Conservation (phyloP, 1,140 invertebrate species). For the Brachystomella parvula region DNA sequence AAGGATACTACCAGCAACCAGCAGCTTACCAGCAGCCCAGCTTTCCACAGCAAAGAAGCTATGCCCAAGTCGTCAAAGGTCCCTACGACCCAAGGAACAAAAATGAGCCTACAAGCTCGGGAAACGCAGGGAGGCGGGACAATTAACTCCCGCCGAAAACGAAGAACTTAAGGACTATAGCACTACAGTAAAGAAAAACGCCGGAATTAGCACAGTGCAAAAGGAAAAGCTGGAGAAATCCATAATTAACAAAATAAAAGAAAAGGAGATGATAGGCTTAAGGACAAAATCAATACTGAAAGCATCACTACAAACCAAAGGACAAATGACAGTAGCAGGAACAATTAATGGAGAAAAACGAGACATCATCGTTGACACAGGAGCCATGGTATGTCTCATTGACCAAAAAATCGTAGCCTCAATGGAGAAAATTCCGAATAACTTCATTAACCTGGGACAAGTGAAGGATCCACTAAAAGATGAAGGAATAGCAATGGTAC, state of each 20-base stretch:
- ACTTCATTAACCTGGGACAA: not conserved
- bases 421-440: not conserved
- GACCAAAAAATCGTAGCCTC: not conserved
- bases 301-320: not conserved
- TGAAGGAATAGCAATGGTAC: not conserved
- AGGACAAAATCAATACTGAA: not conserved
- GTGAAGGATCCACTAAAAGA: not conserved
- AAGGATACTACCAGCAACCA: not conserved
- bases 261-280: not conserved
- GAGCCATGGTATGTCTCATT: not conserved
- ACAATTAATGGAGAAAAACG: not conserved
- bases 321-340: not conserved
- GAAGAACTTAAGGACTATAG: too few species aligned
- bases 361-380: not conserved
- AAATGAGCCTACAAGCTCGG: not conserved
- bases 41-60: not conserved
- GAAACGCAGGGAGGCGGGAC: not conserved
- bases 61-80: not conserved
- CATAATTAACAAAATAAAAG: not conserved
- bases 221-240: not conserved
- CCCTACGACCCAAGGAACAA: not conserved
- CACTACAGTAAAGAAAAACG: not conserved
- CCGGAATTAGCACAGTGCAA: not conserved
- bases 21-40: not conserved
- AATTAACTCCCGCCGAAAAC: not conserved